phyloP scores from a whole-genome alignment of 2,888 invertebrate species.

The Malthinus flaveolus region DNA sequence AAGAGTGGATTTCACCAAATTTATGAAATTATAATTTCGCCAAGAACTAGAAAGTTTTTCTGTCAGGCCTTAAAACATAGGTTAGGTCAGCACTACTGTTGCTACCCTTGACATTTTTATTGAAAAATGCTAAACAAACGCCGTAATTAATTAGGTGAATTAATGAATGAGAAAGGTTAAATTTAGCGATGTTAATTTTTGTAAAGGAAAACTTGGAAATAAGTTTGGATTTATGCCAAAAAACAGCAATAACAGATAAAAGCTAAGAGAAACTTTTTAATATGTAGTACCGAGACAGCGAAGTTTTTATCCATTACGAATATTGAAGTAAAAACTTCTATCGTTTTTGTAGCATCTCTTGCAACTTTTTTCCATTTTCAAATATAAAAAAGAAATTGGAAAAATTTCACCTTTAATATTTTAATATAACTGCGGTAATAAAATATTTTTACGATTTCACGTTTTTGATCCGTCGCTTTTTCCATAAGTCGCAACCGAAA shows the following conservation, averaged over 20 bases:
- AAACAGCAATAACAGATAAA: slow-evolving; percentile 7
- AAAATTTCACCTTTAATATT: slow-evolving; percentile 8
- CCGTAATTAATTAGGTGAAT: too few relatives aligned
- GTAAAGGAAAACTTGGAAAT: background rate
- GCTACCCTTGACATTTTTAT: too few relatives aligned
- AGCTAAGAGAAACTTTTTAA: slow-evolving; percentile 2
- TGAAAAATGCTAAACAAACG: too few relatives aligned
- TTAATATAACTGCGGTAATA: slow-evolving; percentile 5
- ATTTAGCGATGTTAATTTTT: too few relatives aligned
- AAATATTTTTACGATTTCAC: slow-evolving; percentile 4
- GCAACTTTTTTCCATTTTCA: slow-evolving; percentile 7
- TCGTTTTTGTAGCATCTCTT: slow-evolving; percentile 2
- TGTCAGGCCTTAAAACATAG: too few relatives aligned
- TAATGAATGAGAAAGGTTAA: too few relatives aligned
- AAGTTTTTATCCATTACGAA: slow-evolving; percentile 8
- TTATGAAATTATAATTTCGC: too few relatives aligned
- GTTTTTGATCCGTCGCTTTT: slow-evolving; percentile 2
- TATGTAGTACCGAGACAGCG: slow-evolving; percentile 3
- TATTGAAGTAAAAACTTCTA: slow-evolving; percentile 4
- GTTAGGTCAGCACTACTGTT: too few relatives aligned
- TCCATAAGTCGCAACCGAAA: background rate
- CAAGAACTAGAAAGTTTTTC: too few relatives aligned
- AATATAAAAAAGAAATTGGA: slow-evolving; percentile 5
- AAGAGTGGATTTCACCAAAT: too few relatives aligned
- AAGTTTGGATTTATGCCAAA: background rate